These are phyloP conservation scores for Harpalus rubripes DNA, from an alignment of 2,888 invertebrate genomes.

Conservation along the genomic window DNA sequence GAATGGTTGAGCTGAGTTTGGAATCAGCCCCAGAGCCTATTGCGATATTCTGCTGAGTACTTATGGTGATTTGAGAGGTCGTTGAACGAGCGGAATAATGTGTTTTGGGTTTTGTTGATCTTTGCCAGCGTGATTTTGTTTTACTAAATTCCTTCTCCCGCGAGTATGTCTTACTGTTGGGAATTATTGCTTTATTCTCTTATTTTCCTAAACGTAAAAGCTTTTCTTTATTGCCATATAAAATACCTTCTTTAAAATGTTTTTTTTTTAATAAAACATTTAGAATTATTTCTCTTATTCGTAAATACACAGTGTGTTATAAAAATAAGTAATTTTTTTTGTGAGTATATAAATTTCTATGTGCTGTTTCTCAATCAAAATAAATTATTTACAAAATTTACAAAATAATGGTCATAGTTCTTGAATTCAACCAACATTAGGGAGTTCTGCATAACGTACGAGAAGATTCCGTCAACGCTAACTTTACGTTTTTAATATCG, in stretches of 20 bases:
- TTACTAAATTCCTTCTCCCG: not conserved
- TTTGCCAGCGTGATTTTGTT: slow-evolving; percentile 27
- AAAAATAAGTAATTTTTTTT: too few relatives aligned
- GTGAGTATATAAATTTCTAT: too few relatives aligned
- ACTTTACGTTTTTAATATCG: too few relatives aligned
- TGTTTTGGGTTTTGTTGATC: slow-evolving; percentile 52
- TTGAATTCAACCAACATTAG: too few relatives aligned
- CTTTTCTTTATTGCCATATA: not conserved
- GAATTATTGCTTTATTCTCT: not conserved
- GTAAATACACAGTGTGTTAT: too few relatives aligned
- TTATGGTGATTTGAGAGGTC: slow-evolving; percentile 47
- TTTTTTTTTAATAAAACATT: not conserved
- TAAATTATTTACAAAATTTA: too few relatives aligned
- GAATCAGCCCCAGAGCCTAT: slow-evolving; percentile 32
- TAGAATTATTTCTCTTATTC: not conserved
- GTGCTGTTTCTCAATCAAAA: too few relatives aligned
- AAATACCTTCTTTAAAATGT: not conserved
- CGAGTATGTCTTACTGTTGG: slow-evolving; percentile 3
- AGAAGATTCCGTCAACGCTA: too few relatives aligned
- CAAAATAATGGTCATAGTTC: too few relatives aligned
- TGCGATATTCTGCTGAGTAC: slow-evolving; percentile 43
- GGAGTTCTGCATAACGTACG: too few relatives aligned
- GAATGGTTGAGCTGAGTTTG: slow-evolving; percentile 29
- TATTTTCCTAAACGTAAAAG: not conserved
- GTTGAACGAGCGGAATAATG: slow-evolving; percentile 49